Base-by-base conservation (phyloP, 2,888 invertebrate genomes). In the Ornithoptera alexandrae region DNA sequence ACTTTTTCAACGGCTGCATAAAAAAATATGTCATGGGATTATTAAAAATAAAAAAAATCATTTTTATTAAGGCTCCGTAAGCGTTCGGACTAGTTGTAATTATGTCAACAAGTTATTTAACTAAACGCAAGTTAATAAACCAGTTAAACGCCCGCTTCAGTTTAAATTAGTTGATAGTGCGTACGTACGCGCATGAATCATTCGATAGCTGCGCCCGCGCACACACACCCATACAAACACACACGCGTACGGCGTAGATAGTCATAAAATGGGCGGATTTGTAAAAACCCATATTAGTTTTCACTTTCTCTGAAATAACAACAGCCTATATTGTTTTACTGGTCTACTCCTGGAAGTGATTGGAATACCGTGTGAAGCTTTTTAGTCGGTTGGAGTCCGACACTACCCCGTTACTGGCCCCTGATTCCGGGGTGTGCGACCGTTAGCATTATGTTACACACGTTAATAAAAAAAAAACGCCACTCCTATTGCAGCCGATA, bases 261-360 rank as follows among this genome's bases (percentile, higher is more conserved):
- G 61, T 61, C 22, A 20, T 12, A 18, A 39, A 62, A 62, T 56
- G 56, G 53, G 67, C 53, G 56, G 36, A 56, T 56, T 62, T 61
- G 42, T 56, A 17, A 57, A 39, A 67, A 67, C 67, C 62, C 67
- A 61, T 62, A 67, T 56, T 8, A 2, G 22, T 50, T 12, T 50
- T 30, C 18, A 50, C 50, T 50, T 17, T 50, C 50, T 7, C 12
- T 50, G 15, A 50, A 50, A 50, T 1, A 17, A 50, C 6, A n/a
- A 56, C 8, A 7, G 18, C 17, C 1, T 56, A 56, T 56, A 56
- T 56, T n/a, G 7, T 56, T 56, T n/a, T n/a, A 56, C 17, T 56
- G 8, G 18, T n/a, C n/a, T n/a, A 10, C 17, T 53, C 6, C 17
- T n/a, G n/a, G 22, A 22, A 22, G 22, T 22, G 22, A 22, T 22